A percentile compares a stretch with the other conserved stretches of the same genome.
Evolutionary conservation across 2,113 vertebrate species (phyloP).

Genomic region (Sporophila hypoxantha): DNA sequence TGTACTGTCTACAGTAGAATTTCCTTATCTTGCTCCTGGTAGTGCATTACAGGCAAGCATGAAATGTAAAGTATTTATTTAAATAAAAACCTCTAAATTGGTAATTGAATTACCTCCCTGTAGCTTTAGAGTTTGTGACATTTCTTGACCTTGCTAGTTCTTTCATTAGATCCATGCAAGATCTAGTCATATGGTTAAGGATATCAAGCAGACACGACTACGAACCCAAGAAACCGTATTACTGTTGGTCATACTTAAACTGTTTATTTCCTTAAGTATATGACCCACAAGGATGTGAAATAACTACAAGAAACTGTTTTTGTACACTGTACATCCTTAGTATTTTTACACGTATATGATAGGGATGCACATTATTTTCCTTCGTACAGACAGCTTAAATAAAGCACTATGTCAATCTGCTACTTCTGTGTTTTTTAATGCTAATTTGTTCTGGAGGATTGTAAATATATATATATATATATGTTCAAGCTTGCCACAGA

Average conservation of each 20-base stretch:
- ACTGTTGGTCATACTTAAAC: conserved; percentile 78
- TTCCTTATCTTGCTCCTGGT: conserved; percentile 83
- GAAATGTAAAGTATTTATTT: conserved; percentile 96
- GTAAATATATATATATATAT: conserved; percentile 58
- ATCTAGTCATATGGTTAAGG: conserved; percentile 81
- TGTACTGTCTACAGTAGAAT: conserved; percentile 84
- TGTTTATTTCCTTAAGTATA: conserved; percentile 79
- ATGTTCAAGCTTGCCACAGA: conserved; percentile 41
- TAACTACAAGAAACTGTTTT: conserved; percentile 88
- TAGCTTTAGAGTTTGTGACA: conserved; percentile 89
- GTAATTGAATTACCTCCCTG: conserved; percentile 84
- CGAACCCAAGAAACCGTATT: conserved; percentile 75
- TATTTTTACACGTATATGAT: conserved; percentile 97
- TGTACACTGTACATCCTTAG: conserved; percentile 97
- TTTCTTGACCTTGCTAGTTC: conserved; percentile 85
- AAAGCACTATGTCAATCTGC: conserved; percentile 96
- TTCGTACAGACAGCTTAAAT: conserved; percentile 96
- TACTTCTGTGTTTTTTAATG: conserved; percentile 68
- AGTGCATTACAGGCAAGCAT: conserved; percentile 93
- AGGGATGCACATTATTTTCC: conserved; percentile 95
- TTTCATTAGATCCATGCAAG: conserved; percentile 79
- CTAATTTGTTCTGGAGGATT: conserved; percentile 63
- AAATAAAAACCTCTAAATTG: conserved; percentile 84
- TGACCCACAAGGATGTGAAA: conserved; percentile 86
- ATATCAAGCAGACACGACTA: conserved; percentile 77